Evolutionary conservation across 2,888 invertebrate species (phyloP).

Genomic region (Horisme vitalbata): DNA sequence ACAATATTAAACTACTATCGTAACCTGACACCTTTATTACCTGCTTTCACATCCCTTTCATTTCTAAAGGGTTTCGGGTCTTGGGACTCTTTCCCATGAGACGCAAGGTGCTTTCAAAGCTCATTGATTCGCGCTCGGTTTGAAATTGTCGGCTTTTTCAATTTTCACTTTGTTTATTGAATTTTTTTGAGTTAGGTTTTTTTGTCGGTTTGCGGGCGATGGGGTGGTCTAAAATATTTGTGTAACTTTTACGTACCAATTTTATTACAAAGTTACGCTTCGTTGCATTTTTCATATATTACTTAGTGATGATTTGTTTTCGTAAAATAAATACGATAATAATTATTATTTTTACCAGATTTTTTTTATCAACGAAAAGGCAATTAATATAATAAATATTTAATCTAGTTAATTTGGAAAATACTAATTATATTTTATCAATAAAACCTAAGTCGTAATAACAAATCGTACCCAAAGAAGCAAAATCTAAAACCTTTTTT

Average conservation of each 20-base stretch:
- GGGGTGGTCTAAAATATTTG: slow-evolving; percentile 14
- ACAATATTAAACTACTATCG: slow-evolving; percentile 4
- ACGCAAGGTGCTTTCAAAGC: slow-evolving; percentile 35
- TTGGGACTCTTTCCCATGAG: slow-evolving; percentile 32
- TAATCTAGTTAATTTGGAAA: no score
- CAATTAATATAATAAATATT: no score
- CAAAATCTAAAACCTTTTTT: no score
- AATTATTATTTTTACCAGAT: no score
- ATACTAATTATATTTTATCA: no score
- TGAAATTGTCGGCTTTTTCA: slow-evolving; percentile 12
- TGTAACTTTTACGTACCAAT: slow-evolving; percentile 3
- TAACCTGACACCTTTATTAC: slow-evolving; percentile 22
- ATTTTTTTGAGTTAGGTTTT: slow-evolving; percentile 7
- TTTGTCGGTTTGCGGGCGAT: slow-evolving; percentile 9
- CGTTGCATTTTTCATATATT: no score
- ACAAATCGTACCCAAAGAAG: no score
- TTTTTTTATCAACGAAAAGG: no score
- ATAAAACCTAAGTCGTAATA: no score
- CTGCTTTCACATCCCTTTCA: slow-evolving; percentile 20
- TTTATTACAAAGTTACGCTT: no score
- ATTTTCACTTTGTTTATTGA: slow-evolving; percentile 13
- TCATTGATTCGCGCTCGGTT: slow-evolving; percentile 14
- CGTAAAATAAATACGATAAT: no score
- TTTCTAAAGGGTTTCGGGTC: slow-evolving; percentile 30
- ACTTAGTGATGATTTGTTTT: no score